These are phyloP conservation scores for Tragelaphus buxtoni DNA, from an alignment of 2,113 vertebrate species.

Conservation along the genomic window DNA sequence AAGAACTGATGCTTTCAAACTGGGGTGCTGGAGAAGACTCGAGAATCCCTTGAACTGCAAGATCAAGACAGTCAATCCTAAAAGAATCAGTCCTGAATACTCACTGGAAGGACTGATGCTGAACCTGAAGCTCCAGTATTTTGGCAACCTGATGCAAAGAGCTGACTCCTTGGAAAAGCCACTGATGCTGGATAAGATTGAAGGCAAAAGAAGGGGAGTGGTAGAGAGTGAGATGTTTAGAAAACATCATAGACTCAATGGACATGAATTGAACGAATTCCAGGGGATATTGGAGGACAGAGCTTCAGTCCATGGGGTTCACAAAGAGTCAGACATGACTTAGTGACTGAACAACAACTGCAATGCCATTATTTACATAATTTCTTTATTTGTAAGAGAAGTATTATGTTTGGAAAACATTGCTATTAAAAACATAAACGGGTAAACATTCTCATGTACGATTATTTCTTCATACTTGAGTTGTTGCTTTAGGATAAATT, in stretches of 20 bases:
- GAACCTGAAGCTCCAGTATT: neutral
- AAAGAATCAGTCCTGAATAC: neutral
- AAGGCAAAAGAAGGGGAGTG: neutral
- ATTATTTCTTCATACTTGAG: neutral
- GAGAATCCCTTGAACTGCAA: neutral
- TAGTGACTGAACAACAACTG: neutral
- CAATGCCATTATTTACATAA: neutral
- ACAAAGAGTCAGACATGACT: neutral
- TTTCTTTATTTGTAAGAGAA: neutral
- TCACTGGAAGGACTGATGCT: neutral
- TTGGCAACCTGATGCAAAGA: neutral
- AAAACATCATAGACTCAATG: neutral
- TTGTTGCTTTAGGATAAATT: constrained; percentile 26
- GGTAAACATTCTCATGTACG: neutral
- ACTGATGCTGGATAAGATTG: neutral
- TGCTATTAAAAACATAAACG: neutral
- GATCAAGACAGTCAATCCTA: neutral
- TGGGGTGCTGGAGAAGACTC: neutral
- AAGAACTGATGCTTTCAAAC: neutral
- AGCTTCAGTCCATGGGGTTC: neutral
- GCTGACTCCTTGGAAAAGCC: neutral
- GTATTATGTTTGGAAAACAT: neutral
- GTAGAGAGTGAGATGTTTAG: neutral
- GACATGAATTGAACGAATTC: neutral
- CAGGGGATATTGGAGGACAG: neutral